Evolutionary conservation across 1,140 invertebrate genomes (phyloP).

Genomic region (Pantala flavescens): DNA sequence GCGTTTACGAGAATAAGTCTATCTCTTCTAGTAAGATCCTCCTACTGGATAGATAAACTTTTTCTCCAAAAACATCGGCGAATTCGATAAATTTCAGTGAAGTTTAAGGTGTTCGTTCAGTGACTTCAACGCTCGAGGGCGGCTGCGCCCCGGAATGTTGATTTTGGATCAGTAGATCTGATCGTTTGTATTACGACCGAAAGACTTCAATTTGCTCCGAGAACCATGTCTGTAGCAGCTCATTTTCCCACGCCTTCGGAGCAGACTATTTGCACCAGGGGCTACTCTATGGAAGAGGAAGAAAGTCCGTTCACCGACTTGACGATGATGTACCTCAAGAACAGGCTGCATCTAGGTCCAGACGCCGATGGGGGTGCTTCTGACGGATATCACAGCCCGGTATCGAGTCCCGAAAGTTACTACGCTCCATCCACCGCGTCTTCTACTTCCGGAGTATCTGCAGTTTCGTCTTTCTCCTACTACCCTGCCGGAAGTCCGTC

Average conservation of each 20-base stretch:
- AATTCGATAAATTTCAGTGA: background rate
- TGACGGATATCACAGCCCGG: constrained; percentile 24
- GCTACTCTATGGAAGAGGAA: background rate
- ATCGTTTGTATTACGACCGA: background rate
- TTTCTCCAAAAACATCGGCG: background rate
- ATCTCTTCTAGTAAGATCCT: background rate
- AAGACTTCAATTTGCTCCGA: background rate
- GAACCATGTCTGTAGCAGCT: background rate
- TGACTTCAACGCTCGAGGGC: background rate
- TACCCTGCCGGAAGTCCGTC: background rate
- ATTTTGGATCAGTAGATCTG: background rate
- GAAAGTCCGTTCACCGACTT: background rate
- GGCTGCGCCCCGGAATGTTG: background rate
- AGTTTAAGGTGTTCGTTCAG: background rate
- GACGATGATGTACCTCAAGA: constrained; percentile 1
- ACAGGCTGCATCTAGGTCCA: background rate
- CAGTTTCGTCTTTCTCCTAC: background rate
- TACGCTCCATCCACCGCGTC: constrained; percentile 17
- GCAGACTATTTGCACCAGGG: background rate
- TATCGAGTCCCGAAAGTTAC: constrained; percentile 23
- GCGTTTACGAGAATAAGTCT: background rate
- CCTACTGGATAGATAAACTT: background rate
- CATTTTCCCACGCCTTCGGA: background rate
- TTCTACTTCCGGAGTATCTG: background rate
- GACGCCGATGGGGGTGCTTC: constrained; percentile 18